Conservation (phyloP, 2,797 vertebrate genomes). For the Luscinia megarhynchos region DNA sequence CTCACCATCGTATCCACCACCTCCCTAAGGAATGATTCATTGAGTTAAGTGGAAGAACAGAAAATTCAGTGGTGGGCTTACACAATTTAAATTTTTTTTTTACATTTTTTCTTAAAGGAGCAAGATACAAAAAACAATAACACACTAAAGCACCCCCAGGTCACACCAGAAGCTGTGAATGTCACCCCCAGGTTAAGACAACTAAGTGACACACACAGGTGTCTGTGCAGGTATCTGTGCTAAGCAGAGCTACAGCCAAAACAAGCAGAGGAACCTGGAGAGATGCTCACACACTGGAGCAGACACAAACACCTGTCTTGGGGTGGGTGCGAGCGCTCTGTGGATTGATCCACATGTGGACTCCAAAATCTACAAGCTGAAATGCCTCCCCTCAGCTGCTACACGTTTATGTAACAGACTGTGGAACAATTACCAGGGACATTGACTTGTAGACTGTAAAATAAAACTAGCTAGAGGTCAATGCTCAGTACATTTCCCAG, state of each 20-base stretch:
- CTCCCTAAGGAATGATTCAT: conserved; percentile 81
- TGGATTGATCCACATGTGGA: background rate
- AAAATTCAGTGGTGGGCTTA: background rate
- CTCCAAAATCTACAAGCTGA: background rate
- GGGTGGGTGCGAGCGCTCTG: background rate
- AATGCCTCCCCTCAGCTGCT: background rate
- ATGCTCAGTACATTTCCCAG: background rate
- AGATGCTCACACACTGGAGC: background rate
- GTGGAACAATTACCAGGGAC: background rate
- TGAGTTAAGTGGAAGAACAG: conserved; percentile 12
- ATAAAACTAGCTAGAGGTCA: background rate
- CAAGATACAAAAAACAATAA: background rate
- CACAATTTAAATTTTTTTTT: background rate
- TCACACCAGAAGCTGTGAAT: background rate
- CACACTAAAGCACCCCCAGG: accelerated
- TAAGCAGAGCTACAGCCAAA: background rate
- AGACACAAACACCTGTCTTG: background rate
- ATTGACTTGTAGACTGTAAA: background rate
- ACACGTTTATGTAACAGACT: background rate
- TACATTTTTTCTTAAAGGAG: background rate
- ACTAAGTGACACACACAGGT: background rate
- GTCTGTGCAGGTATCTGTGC: background rate
- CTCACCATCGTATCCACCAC: conserved; percentile 99
- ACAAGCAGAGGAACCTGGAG: background rate
- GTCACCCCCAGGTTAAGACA: background rate